Conservation (phyloP, 2,888 invertebrate species). For the Exocentrus adspersus region DNA sequence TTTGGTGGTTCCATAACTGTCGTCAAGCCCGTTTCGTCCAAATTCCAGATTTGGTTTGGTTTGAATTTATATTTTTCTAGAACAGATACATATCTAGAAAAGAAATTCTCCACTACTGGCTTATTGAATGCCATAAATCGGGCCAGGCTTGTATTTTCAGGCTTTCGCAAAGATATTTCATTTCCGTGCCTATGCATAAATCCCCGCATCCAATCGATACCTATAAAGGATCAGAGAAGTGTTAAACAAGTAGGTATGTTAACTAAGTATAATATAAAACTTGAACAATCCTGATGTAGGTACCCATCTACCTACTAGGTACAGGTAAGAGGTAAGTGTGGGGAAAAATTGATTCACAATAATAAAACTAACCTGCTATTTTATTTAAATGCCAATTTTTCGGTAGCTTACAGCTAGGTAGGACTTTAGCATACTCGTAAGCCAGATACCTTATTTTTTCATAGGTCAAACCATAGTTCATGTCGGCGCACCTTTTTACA, state of each 20-base stretch:
- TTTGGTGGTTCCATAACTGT: neutral
- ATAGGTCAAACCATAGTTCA: constrained; percentile 38
- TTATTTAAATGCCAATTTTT: constrained; percentile 29
- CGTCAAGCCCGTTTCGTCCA: neutral
- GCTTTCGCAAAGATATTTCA: constrained; percentile 37
- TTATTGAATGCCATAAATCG: constrained; percentile 46
- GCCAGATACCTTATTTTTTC: constrained; percentile 30
- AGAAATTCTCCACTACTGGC: constrained; percentile 40
- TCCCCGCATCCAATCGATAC: constrained; percentile 31
- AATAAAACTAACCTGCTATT: constrained; percentile 6
- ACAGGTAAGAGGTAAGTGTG: no score
- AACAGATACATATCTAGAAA: constrained; percentile 35
- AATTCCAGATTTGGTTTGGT: neutral
- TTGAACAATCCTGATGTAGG: no score
- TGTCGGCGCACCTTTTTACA: constrained; percentile 32
- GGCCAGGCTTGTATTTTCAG: constrained; percentile 46
- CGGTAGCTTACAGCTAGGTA: constrained; percentile 16
- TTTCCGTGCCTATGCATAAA: constrained; percentile 9
- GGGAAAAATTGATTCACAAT: neutral
- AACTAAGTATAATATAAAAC: no score
- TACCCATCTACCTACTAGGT: no score
- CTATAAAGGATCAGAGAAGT: neutral
- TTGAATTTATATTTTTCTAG: constrained; percentile 16
- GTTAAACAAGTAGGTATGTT: no score
- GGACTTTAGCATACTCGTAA: constrained; percentile 32